Evolutionary conservation across 2,888 invertebrate species (phyloP).

Genomic region (Cylloceria caligata): DNA sequence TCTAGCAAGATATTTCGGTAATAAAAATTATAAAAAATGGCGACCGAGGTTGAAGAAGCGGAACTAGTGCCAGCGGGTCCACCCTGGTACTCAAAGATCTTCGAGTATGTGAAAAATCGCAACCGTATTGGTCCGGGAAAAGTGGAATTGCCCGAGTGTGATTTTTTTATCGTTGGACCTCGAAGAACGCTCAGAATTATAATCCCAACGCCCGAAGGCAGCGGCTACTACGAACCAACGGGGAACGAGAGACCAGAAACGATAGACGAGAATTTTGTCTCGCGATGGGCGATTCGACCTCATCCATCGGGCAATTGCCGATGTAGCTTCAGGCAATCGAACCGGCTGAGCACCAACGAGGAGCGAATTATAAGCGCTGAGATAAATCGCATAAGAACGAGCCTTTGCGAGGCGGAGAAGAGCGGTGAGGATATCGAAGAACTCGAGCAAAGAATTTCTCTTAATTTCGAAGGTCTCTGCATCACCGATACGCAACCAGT

Average conservation of each 20-base stretch:
- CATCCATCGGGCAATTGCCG: constrained; percentile 82
- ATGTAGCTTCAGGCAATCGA: constrained; percentile 81
- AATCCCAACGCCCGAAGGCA: constrained; percentile 73
- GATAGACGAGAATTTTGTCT: constrained; percentile 81
- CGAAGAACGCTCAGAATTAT: constrained; percentile 79
- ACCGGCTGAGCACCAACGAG: constrained; percentile 74
- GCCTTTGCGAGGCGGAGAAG: constrained; percentile 80
- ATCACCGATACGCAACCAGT: constrained; percentile 21
- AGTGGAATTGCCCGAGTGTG: constrained; percentile 79
- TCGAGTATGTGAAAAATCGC: constrained; percentile 78
- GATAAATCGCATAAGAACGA: constrained; percentile 80
- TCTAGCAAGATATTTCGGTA: background rate
- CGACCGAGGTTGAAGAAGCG: constrained; percentile 62
- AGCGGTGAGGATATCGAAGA: constrained; percentile 77
- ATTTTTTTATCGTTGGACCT: constrained; percentile 80
- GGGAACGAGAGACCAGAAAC: constrained; percentile 78
- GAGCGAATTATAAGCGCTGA: constrained; percentile 78
- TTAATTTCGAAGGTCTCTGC: constrained; percentile 72
- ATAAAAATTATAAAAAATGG: constrained; percentile 38
- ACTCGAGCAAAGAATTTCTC: constrained; percentile 76
- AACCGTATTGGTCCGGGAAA: constrained; percentile 78
- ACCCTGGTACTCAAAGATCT: constrained; percentile 78
- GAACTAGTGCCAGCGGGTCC: constrained; percentile 48
- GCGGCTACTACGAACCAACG: constrained; percentile 75
- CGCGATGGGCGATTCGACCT: constrained; percentile 80